Evolutionary conservation across 2,888 invertebrate species (phyloP).

Genomic region (Brenthis ino): DNA sequence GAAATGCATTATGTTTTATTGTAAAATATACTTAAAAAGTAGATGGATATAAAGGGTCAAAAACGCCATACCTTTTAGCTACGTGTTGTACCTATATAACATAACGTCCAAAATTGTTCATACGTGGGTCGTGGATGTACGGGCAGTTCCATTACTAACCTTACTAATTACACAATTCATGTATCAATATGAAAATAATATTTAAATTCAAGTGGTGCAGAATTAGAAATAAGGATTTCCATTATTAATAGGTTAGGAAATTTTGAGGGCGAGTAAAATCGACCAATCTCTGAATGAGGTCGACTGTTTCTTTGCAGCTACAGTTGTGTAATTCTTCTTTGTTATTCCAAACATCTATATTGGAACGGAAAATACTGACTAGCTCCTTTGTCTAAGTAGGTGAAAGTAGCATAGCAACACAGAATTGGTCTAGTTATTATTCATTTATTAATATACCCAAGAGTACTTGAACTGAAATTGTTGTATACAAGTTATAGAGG

Average conservation of each 20-base stretch:
- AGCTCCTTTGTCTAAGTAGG: conserved; percentile 41
- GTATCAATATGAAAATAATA: conserved; percentile 2
- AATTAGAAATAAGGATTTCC: conserved; percentile 22
- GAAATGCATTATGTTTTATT: too few relatives aligned
- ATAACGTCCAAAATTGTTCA: too few relatives aligned
- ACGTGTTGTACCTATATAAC: too few relatives aligned
- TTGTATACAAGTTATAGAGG: too few relatives aligned
- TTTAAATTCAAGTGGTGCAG: conserved; percentile 8
- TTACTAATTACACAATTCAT: neutral
- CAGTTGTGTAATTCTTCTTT: conserved; percentile 58
- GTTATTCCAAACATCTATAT: conserved; percentile 58
- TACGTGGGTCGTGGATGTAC: too few relatives aligned
- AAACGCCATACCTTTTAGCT: too few relatives aligned
- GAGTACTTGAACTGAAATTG: too few relatives aligned
- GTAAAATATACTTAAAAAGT: too few relatives aligned
- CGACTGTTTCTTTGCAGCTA: conserved; percentile 57
- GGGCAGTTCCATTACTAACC: too few relatives aligned
- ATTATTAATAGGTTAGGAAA: conserved; percentile 52
- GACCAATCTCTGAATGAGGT: conserved; percentile 60
- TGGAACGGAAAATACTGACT: conserved; percentile 46
- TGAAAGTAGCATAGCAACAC: conserved; percentile 34
- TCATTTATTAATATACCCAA: conserved; percentile 1
- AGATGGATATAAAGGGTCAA: too few relatives aligned
- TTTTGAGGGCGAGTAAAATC: conserved; percentile 51
- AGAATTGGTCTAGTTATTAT: conserved; percentile 6